Conservation (phyloP, 2,113 vertebrate species). For the Bos javanicus region DNA sequence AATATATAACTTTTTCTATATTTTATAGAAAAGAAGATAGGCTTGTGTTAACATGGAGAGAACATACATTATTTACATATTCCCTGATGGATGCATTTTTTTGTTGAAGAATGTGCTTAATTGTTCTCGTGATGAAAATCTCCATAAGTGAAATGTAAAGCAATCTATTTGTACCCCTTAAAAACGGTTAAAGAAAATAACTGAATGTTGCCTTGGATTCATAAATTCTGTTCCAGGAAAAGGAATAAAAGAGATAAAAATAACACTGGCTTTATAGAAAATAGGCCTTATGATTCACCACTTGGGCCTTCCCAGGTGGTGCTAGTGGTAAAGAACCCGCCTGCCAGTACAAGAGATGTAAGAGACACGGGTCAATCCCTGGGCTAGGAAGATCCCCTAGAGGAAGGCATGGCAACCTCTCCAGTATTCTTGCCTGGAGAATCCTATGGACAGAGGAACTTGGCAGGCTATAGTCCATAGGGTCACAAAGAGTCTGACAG, state of each 20-base stretch:
- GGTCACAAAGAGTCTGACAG: neutral
- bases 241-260: neutral
- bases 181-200: neutral
- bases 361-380: neutral
- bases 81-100: neutral
- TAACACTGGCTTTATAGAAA: neutral
- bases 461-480: neutral
- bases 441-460: neutral
- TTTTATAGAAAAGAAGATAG: neutral
- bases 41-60: neutral
- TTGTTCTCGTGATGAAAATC: neutral
- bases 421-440: neutral
- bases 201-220: neutral
- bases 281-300: fast-evolving
- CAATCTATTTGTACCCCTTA: neutral
- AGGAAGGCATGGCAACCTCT: neutral
- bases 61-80: neutral
- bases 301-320: neutral
- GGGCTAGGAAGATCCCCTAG: neutral
- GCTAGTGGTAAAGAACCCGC: fast-evolving
- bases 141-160: neutral
- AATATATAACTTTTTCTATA: too few species aligned
- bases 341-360: neutral
- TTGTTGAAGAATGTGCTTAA: neutral
- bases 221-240: neutral